phyloP scores from a whole-genome alignment of 2,888 invertebrate species.

The Pristionchus maxplancki region DNA sequence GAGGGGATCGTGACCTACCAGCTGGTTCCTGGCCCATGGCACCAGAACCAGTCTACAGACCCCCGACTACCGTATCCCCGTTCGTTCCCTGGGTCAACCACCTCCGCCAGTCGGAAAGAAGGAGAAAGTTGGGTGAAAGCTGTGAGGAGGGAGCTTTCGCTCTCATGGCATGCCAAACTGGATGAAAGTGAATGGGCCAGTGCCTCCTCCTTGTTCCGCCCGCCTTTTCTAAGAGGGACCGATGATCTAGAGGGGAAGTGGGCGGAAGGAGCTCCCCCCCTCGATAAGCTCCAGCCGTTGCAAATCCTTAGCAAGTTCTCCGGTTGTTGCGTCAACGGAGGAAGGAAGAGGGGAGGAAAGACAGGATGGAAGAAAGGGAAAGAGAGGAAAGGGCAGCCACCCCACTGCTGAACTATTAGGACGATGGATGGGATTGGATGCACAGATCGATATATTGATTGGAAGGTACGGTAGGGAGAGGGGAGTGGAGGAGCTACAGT shows the following conservation, averaged over 20 bases:
- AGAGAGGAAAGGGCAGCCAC: conserved; percentile 24
- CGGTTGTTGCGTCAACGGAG: conserved; percentile 36
- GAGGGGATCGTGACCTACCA: background rate
- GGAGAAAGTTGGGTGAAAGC: conserved; percentile 33
- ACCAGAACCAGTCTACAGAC: background rate
- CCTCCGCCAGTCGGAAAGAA: background rate
- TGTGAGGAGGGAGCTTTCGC: conserved; percentile 1
- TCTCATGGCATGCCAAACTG: conserved; percentile 43
- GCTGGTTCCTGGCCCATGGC: background rate
- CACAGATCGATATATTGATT: background rate
- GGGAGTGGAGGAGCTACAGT: conserved; percentile 1
- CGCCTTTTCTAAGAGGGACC: conserved; percentile 4
- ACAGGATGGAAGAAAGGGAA: background rate
- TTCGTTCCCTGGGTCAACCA: background rate
- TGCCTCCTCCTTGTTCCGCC: background rate
- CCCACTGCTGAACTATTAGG: conserved; percentile 21
- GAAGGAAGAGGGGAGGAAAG: background rate
- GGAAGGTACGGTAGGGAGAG: background rate
- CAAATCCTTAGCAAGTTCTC: conserved; percentile 52
- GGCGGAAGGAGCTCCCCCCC: background rate
- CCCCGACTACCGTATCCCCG: background rate
- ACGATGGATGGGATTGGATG: background rate
- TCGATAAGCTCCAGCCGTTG: conserved; percentile 35
- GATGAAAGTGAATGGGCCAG: conserved; percentile 41
- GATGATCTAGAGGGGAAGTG: background rate